Conservation (phyloP, 2,113 vertebrate species). For the Megaceryle maxima region DNA sequence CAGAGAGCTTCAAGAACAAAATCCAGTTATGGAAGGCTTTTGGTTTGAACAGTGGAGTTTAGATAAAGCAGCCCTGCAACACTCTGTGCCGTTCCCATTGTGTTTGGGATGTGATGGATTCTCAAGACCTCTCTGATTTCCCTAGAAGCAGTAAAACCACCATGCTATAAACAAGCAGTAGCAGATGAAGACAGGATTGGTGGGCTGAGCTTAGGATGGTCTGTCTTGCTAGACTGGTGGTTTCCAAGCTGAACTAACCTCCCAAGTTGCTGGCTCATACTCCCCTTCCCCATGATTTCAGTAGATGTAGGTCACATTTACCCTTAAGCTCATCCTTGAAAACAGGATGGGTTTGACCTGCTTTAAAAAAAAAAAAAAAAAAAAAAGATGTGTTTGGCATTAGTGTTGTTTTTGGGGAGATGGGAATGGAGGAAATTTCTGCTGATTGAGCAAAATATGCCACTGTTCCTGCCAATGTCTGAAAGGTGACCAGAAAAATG, state of each 20-base stretch:
- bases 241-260: background rate
- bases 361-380: background rate
- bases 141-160: background rate
- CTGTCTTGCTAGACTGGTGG: background rate
- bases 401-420: background rate
- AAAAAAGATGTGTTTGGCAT: background rate
- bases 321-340: background rate
- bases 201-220: background rate
- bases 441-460: background rate
- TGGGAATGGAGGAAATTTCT: background rate
- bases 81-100: constrained; percentile 12
- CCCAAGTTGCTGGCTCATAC: background rate
- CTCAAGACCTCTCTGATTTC: background rate
- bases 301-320: background rate
- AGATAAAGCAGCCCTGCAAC: constrained; percentile 1
- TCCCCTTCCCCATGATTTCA: background rate
- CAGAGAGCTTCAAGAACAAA: background rate
- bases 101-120: background rate
- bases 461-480: fast-evolving
- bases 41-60: background rate
- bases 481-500: background rate
- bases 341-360: background rate
- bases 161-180: background rate
- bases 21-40: background rate
- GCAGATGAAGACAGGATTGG: background rate